Evolutionary conservation across 1,140 invertebrate species (phyloP), one percentile per base, ranked within the genome.

Genomic region (Ceratina calcarata): DNA sequence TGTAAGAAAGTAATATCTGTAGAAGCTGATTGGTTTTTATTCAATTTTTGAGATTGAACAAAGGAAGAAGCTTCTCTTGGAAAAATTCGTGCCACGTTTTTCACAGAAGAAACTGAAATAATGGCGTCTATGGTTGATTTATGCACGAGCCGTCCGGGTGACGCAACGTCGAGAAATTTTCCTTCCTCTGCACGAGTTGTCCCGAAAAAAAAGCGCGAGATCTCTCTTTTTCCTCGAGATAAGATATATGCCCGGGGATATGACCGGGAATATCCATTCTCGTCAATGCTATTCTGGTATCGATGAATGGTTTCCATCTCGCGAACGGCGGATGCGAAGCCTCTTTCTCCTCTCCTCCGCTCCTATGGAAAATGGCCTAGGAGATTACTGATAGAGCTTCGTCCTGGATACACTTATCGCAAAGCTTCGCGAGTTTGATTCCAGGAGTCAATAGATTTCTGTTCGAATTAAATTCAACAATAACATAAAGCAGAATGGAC

Each of bases 261-360:
- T 62, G 62, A 75, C 16, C 37, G 37, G 51, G 51, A 66, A 75
- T 75, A 75, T 75, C 72, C 74, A 76, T 76, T 68, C 53, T 76
- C 15, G 53, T 76, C 64, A 24, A 22, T 27, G 53, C 20, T 68
- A 76, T 67, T 66, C 72, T 57, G 72, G 51, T 75, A 75, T 75
- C 72, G 62, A 75, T 75, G 72, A 75, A 75, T 75, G 72, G 62
- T 24, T 75, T 64, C 72, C 72, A 75, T 75, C 62, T 66, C 72
- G 62, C 49, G 49, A 66, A 45, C 37, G 32, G n/a, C 64, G 64
- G 64, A 66, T 66, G 49, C 49, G 27, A 20, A n/a, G 67, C 12
- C 10, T 45, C 37, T 45, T 45, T 45, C 37, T 45, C 37, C 37
- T 45, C 6, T 53, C 27, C 27, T 16, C 51, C 12, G 20, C 45